These are phyloP conservation scores for Scomberomorus guttatus DNA, from an alignment of 2,797 vertebrate genomes.

Conservation along the genomic window DNA sequence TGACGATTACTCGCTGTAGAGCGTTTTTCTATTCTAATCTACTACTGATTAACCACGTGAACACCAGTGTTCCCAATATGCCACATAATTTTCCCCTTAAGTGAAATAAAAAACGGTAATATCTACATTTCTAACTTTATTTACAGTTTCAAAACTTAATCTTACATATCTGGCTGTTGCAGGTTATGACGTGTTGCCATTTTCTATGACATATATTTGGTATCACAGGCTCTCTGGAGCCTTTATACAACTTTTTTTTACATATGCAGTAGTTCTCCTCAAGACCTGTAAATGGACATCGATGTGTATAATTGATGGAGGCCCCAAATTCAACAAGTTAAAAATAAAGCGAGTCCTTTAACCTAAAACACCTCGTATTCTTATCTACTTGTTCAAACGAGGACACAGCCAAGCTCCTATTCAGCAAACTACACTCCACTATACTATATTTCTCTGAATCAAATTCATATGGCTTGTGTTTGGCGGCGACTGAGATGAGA, in stretches of 20 bases:
- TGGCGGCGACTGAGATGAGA: conserved; percentile 27
- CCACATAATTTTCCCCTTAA: neutral
- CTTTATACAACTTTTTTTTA: too few relatives aligned
- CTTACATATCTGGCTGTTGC: neutral
- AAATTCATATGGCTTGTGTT: conserved; percentile 22
- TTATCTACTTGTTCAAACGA: conserved; percentile 4
- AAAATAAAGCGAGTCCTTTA: conserved; percentile 13
- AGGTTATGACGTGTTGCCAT: neutral
- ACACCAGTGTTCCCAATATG: neutral
- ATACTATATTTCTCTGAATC: conserved; percentile 36
- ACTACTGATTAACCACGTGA: too few relatives aligned
- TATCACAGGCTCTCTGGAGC: neutral
- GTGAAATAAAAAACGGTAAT: neutral
- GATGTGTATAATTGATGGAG: too few relatives aligned
- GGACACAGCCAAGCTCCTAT: conserved; percentile 12
- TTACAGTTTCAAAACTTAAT: neutral
- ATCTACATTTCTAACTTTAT: neutral
- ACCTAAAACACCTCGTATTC: conserved; percentile 8
- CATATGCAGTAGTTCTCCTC: too few relatives aligned
- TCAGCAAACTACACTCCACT: conserved; percentile 12
- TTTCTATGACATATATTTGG: neutral
- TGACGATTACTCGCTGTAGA: neutral
- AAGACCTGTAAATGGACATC: too few relatives aligned
- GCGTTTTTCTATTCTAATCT: neutral
- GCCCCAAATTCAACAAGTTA: neutral